Percentiles rank a stretch among this genome's conserved stretches.
phyloP scores from a whole-genome alignment of 2,888 invertebrate species.

The Pristionchus entomophagus region DNA sequence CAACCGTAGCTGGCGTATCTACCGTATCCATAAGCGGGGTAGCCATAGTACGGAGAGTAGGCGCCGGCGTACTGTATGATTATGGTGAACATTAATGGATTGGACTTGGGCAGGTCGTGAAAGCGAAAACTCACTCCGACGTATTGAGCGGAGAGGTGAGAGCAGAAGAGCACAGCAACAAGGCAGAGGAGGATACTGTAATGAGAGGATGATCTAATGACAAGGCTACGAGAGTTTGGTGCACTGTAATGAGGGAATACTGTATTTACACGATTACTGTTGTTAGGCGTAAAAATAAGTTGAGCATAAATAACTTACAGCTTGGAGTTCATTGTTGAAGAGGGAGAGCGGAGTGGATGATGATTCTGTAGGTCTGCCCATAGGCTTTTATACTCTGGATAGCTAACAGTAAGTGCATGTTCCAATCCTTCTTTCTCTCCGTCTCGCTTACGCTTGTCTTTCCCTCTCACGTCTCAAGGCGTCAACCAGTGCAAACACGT shows the following conservation, averaged over 20 bases:
- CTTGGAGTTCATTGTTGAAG: slow-evolving; percentile 1
- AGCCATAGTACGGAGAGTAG: no score
- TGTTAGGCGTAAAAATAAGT: no score
- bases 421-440: not conserved
- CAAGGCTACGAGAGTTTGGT: no score
- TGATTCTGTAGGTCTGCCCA: not conserved
- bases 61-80: not conserved
- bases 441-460: not conserved
- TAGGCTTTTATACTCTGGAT: not conserved
- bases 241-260: no score
- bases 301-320: not conserved
- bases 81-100: not conserved
- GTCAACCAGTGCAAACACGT: not conserved
- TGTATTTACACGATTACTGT: no score
- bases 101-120: not conserved
- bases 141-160: not conserved
- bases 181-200: slow-evolving; percentile 10
- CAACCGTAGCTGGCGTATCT: not conserved
- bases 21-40: not conserved
- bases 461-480: not conserved
- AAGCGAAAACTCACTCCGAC: not conserved
- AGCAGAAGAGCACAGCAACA: no score
- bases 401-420: not conserved
- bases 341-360: not conserved
- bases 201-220: no score